Evolutionary conservation across 2,888 invertebrate genomes (phyloP).

Genomic region (Phania funesta): DNA sequence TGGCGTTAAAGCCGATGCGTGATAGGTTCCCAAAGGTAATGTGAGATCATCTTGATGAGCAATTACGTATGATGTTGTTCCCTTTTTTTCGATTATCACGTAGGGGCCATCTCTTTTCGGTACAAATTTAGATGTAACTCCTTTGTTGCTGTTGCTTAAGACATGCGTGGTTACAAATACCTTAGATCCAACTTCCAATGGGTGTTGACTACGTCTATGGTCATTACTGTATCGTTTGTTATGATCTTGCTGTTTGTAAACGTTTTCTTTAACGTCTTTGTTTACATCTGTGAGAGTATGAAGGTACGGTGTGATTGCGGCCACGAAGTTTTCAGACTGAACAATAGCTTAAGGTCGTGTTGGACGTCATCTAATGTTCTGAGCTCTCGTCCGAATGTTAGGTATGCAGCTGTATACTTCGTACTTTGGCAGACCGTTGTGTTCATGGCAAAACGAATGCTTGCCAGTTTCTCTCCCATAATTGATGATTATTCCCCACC

Average conservation of each 20-base stretch:
- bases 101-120: slow-evolving; percentile 74
- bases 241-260: slow-evolving; percentile 64
- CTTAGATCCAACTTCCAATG: slow-evolving; percentile 68
- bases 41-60: slow-evolving; percentile 31
- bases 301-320: slow-evolving; percentile 11
- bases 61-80: slow-evolving; percentile 64
- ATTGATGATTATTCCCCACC: too few species aligned
- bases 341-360: slow-evolving; percentile 41
- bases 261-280: slow-evolving; percentile 61
- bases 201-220: slow-evolving; percentile 59
- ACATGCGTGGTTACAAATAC: slow-evolving; percentile 69
- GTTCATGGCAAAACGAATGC: slow-evolving; percentile 15
- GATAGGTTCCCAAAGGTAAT: slow-evolving; percentile 49
- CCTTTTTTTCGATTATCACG: slow-evolving; percentile 66
- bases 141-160: slow-evolving; percentile 67
- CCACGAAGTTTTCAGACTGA: slow-evolving; percentile 31
- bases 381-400: slow-evolving; percentile 73
- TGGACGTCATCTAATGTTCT: slow-evolving; percentile 45
- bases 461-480: too few species aligned
- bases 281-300: background rate
- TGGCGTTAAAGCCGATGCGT: slow-evolving; percentile 40
- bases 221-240: slow-evolving; percentile 66
- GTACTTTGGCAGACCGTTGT: slow-evolving; percentile 66
- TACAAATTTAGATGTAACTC: slow-evolving; percentile 71
- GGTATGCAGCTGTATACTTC: slow-evolving; percentile 68